phyloP scores from a whole-genome alignment of 2,797 vertebrate genomes.

The Micromesistius poutassou region DNA sequence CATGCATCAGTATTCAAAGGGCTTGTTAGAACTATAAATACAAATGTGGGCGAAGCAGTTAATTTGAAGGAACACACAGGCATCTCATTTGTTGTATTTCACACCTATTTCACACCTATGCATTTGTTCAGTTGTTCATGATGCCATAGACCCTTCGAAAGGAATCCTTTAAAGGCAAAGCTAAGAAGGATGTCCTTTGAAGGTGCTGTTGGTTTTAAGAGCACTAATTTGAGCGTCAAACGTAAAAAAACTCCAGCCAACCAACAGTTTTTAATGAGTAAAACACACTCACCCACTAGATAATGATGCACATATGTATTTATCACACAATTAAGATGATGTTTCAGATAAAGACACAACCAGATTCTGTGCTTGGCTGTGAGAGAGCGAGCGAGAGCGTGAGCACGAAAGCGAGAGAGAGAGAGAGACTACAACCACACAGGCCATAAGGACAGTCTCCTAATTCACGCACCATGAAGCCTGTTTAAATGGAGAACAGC shows the following conservation, averaged over 20 bases:
- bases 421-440: background rate
- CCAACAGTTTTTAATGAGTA: background rate
- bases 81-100: background rate
- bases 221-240: background rate
- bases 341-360: too few species aligned
- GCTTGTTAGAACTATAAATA: slow-evolving; percentile 40
- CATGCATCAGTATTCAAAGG: slow-evolving; percentile 33
- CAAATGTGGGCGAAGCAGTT: slow-evolving; percentile 8
- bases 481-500: slow-evolving; percentile 8
- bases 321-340: background rate
- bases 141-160: background rate
- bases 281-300: background rate
- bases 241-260: background rate
- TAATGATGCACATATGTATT: background rate
- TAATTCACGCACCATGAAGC: slow-evolving; percentile 26
- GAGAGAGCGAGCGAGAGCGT: background rate
- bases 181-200: background rate
- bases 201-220: background rate
- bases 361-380: too few species aligned
- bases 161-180: background rate
- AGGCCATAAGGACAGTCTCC: slow-evolving; percentile 8
- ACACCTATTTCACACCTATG: background rate
- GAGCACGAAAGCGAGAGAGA: background rate
- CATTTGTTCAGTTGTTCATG: background rate
- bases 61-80: slow-evolving; percentile 22